Percentiles rank a stretch among this genome's conserved stretches.
Conservation (phyloP, 23 tunicate species). For the Ascidia mentula region DNA sequence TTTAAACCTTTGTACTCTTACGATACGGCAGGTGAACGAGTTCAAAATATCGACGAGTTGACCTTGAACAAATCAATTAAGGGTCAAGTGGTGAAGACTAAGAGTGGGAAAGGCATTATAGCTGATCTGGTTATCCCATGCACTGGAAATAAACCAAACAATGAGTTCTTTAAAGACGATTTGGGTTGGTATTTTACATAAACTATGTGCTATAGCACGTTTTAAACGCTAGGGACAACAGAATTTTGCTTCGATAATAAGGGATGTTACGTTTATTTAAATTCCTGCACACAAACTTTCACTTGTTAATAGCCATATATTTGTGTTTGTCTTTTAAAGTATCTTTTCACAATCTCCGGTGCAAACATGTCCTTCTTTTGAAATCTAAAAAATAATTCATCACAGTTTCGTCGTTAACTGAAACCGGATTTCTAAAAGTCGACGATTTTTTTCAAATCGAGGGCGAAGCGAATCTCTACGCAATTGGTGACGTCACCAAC, state of each 20-base stretch:
- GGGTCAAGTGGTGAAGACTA: constrained; percentile 65
- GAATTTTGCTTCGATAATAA: background rate
- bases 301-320: too few species aligned
- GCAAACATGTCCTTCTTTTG: too few species aligned
- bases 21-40: constrained; percentile 43
- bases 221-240: background rate
- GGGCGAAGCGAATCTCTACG: constrained; percentile 19
- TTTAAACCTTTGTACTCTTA: background rate
- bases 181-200: background rate
- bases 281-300: too few species aligned
- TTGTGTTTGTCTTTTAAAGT: too few species aligned
- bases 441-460: constrained; percentile 30
- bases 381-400: background rate
- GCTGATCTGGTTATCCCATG: constrained; percentile 71
- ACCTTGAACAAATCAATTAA: constrained; percentile 35
- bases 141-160: constrained; percentile 4
- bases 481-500: constrained; percentile 37
- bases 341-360: too few species aligned
- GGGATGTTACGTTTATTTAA: background rate
- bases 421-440: constrained; percentile 32
- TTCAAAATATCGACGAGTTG: constrained; percentile 36
- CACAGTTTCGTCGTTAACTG: constrained; percentile 14
- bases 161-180: constrained; percentile 16
- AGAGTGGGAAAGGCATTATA: constrained; percentile 38
- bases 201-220: background rate